A percentile compares a stretch with the other conserved stretches of the same genome.
Conservation (phyloP, 2,888 invertebrate species). For the Mycogona germanica region DNA sequence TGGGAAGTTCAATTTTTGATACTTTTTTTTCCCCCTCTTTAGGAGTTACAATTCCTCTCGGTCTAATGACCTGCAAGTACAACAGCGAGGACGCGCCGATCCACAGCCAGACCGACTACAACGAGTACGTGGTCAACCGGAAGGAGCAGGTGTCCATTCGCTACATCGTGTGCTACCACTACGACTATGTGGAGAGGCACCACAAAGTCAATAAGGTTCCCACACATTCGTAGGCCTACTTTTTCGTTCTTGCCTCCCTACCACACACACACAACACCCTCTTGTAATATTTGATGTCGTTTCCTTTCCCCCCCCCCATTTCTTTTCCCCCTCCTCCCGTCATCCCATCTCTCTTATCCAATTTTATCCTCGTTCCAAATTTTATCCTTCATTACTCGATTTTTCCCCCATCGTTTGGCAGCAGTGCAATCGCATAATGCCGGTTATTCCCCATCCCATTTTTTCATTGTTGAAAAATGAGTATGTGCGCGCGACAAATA, state of each 20-base stretch:
- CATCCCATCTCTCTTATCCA: too few relatives aligned
- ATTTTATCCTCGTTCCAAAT: too few relatives aligned
- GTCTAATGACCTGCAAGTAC: constrained; percentile 21
- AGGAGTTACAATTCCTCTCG: constrained; percentile 26
- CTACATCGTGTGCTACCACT: constrained; percentile 24
- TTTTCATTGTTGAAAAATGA: too few relatives aligned
- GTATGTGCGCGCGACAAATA: too few relatives aligned
- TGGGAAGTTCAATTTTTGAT: background rate
- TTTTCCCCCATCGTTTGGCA: too few relatives aligned
- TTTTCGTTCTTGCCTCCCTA: too few relatives aligned
- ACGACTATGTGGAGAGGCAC: constrained; percentile 15
- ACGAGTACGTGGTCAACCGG: constrained; percentile 26
- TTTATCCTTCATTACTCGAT: too few relatives aligned
- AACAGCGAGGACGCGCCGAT: constrained; percentile 18
- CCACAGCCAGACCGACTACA: constrained; percentile 21
- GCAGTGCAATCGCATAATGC: too few relatives aligned
- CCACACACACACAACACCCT: too few relatives aligned
- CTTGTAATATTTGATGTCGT: background rate
- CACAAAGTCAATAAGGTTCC: constrained; percentile 20
- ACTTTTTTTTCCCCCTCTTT: background rate
- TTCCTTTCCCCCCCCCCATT: too few relatives aligned
- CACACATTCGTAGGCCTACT: constrained; percentile 19
- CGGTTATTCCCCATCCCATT: too few relatives aligned
- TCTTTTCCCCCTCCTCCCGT: too few relatives aligned
- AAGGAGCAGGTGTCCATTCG: constrained; percentile 25